Conservation (phyloP, 2,113 vertebrate genomes). For the Tetrao urogallus region DNA sequence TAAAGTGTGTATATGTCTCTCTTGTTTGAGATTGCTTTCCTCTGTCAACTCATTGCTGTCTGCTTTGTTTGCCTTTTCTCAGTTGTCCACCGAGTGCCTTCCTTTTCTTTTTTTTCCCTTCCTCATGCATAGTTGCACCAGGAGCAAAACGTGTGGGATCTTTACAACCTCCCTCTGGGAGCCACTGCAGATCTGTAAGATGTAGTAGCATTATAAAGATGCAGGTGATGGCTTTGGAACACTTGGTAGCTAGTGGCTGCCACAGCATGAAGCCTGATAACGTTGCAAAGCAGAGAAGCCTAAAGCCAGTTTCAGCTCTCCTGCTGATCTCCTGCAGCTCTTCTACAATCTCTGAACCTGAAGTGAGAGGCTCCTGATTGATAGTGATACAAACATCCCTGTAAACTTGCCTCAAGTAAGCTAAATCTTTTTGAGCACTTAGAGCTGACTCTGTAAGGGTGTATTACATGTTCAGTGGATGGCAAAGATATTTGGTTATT, state of each 20-base stretch:
- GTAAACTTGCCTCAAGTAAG: background rate
- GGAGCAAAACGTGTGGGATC: fast-evolving
- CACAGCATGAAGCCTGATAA: background rate
- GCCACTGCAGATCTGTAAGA: background rate
- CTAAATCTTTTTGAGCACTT: background rate
- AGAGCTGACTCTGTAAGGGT: background rate
- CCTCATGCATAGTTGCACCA: background rate
- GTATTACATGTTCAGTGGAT: background rate
- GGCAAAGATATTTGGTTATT: background rate
- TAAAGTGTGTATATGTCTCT: background rate
- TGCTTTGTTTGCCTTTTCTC: background rate
- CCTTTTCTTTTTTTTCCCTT: background rate
- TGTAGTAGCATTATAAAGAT: background rate
- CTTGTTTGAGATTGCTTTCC: fast-evolving
- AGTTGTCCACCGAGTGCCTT: background rate
- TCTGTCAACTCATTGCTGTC: background rate
- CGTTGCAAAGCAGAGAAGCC: background rate
- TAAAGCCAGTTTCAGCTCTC: background rate
- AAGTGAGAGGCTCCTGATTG: background rate
- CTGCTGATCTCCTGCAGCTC: background rate
- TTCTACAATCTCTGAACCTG: background rate
- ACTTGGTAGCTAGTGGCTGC: background rate
- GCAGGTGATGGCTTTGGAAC: background rate
- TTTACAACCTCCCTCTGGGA: background rate
- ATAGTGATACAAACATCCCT: background rate